Evolutionary conservation across 2,113 vertebrate genomes (phyloP).

Genomic region (Emydocephalus ijimae): DNA sequence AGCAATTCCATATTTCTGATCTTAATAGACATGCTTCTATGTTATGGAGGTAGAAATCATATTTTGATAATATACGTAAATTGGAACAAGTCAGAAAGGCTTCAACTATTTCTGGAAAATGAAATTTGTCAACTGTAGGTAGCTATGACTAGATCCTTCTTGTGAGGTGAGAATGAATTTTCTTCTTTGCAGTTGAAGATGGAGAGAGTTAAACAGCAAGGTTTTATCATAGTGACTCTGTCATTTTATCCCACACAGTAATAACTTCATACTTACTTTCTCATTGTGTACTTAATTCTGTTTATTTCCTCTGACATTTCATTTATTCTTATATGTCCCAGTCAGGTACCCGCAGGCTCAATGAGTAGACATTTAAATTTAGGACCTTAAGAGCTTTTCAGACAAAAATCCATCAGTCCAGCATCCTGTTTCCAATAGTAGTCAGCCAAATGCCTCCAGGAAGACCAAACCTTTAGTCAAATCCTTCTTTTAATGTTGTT

Average conservation of each 20-base stretch:
- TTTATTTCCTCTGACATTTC: conserved; percentile 61
- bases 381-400: conserved; percentile 6
- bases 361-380: conserved; percentile 55
- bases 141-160: conserved; percentile 19
- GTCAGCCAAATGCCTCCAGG: neutral
- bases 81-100: conserved; percentile 30
- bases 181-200: conserved; percentile 17
- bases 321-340: conserved; percentile 43
- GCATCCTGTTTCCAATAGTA: conserved; percentile 6
- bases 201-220: conserved; percentile 15
- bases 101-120: conserved; percentile 21
- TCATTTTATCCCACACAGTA: conserved; percentile 55
- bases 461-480: conserved; percentile 51
- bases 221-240: conserved; percentile 20
- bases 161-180: conserved; percentile 24
- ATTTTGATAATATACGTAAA: conserved; percentile 69
- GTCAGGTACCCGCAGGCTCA: conserved; percentile 53
- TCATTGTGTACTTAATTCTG: conserved; percentile 51
- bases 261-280: conserved; percentile 50
- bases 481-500: conserved; percentile 40
- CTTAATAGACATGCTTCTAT: conserved; percentile 49
- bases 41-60: conserved; percentile 61
- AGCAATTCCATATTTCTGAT: conserved; percentile 61
- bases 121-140: conserved; percentile 14
- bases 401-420: neutral